These are phyloP conservation scores for Pygocentrus nattereri DNA, from an alignment of 2,797 vertebrate genomes.

Conservation along the genomic window DNA sequence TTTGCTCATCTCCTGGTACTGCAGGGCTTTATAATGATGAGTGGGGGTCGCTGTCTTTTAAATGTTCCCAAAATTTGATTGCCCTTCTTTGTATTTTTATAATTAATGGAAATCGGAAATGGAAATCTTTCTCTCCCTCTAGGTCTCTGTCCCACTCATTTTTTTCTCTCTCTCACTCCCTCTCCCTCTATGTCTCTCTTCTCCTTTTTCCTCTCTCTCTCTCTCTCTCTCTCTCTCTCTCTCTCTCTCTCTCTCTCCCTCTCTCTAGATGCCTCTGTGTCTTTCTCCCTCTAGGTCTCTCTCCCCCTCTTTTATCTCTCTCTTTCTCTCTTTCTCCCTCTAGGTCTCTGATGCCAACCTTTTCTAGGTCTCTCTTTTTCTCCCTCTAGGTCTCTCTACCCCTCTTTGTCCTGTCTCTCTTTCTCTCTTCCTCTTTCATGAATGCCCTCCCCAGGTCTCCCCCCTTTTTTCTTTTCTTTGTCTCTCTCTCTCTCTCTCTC, in stretches of 20 bases:
- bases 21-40: no score
- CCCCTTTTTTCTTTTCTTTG: background rate
- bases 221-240: constrained; percentile 4
- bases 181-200: background rate
- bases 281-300: no score
- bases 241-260: background rate
- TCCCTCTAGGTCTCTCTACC: background rate
- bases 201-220: background rate
- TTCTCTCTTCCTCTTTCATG: constrained; percentile 42
- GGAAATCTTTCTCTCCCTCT: no score
- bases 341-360: background rate
- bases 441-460: no score
- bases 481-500: background rate
- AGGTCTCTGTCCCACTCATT: background rate
- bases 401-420: background rate
- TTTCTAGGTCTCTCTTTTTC: constrained; percentile 37
- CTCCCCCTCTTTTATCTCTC: no score
- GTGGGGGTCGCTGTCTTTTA: no score
- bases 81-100: no score
- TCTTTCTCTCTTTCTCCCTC: background rate
- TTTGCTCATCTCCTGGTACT: no score
- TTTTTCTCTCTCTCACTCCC: constrained; percentile 5
- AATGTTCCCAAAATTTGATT: no score
- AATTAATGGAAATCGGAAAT: no score
- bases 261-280: no score